Conservation (phyloP, 1,140 invertebrate genomes). For the Batillaria attramentaria region DNA sequence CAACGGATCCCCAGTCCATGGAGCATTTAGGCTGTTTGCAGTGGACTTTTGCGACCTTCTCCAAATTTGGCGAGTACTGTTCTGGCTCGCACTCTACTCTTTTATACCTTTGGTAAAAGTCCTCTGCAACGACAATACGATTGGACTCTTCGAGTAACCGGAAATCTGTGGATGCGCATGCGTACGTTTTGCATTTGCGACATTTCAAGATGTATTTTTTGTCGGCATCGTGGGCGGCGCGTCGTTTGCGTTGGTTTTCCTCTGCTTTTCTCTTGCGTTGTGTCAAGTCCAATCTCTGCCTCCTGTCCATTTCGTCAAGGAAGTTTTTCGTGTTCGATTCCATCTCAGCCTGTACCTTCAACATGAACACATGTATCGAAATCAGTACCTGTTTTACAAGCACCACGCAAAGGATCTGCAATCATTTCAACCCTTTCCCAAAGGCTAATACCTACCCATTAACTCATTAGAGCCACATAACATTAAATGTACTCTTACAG, state of each 20-base stretch:
- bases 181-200: slow-evolving; percentile 11
- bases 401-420: too few relatives aligned
- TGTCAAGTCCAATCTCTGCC: too few relatives aligned
- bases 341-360: slow-evolving; percentile 12
- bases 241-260: too few relatives aligned
- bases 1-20: slow-evolving; percentile 20
- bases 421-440: too few relatives aligned
- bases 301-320: not conserved
- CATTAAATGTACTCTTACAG: too few relatives aligned
- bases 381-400: too few relatives aligned
- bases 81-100: not conserved
- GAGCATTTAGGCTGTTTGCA: not conserved
- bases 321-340: slow-evolving; percentile 20
- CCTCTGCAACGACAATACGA: not conserved
- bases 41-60: slow-evolving; percentile 15
- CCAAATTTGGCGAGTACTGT: not conserved
- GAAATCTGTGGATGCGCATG: slow-evolving; percentile 12
- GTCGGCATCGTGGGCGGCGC: too few relatives aligned
- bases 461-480: too few relatives aligned
- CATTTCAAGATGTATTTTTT: not conserved
- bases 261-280: too few relatives aligned
- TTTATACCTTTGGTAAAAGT: not conserved
- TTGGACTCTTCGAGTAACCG: not conserved
- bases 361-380: too few relatives aligned
- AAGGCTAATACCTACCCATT: too few relatives aligned